Conservation (phyloP, 2,113 vertebrate species). For the Microcebus ravelobensis region DNA sequence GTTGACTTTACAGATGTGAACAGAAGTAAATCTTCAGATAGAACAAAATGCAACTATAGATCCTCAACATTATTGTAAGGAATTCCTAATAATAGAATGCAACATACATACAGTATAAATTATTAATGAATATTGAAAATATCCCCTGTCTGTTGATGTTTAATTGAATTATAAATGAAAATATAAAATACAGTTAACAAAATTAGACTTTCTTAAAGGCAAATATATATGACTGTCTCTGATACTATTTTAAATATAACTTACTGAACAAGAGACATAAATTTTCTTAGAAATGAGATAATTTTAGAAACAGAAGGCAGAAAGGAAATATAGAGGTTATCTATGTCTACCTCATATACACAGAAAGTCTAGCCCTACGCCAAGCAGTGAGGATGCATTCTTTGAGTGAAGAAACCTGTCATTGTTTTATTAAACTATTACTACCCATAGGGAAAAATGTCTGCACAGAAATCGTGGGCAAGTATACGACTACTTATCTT, state of each 20-base stretch:
- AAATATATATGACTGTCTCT: background rate
- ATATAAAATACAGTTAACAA: constrained; percentile 1
- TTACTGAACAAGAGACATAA: background rate
- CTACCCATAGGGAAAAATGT: background rate
- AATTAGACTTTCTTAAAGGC: background rate
- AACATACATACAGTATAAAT: background rate
- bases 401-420: background rate
- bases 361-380: background rate
- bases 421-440: background rate
- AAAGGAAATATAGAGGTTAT: background rate
- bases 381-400: background rate
- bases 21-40: background rate
- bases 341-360: background rate
- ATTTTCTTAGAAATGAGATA: background rate
- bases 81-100: background rate
- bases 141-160: background rate
- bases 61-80: background rate
- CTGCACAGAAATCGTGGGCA: background rate
- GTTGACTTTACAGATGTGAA: background rate
- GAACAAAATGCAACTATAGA: background rate
- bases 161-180: constrained; percentile 19
- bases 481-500: background rate
- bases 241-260: background rate
- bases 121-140: background rate
- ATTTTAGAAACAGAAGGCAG: background rate